Evolutionary conservation across 2,888 invertebrate genomes (phyloP), one percentile per base, ranked within the genome.

Genomic region (Ophion ellenae): DNA sequence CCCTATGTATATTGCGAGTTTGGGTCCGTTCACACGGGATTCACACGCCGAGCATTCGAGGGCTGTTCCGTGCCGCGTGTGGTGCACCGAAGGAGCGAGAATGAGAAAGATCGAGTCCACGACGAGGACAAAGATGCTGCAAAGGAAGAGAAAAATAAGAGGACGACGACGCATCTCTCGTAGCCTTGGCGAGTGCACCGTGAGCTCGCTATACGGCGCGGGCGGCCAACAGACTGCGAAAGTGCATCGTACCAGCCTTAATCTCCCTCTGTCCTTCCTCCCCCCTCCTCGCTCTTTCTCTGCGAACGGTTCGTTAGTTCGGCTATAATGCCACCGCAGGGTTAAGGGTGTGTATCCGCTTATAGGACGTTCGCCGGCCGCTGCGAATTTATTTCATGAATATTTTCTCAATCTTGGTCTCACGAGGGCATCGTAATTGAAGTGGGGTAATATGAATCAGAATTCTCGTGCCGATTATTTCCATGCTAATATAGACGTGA

Each of bases 251-350:
- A 53, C 63, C 81, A 81, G 67, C 77, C 84, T 81, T 67, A 77
- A 77, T 84, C 63, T 36, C 64, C 28, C 66, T 67, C 53, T 76
- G 32, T 36, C 63, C 61, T 24, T 75, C 61, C 67, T 64, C 53
- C 66, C 32, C 36, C 59, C 47, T 3, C 59, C 77, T 63, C 70
- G n/a, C 70, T 47, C 32, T 28, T n/a, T 59, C 84, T 76, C 61
- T 40, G 70, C 64, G 83, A 75, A 71, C 80, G 71, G 85, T 87
- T 87, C 85, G 81, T 87, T 85, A 87, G 83, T 66, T 82, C 81
- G 64, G 66, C 78, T 83, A 17, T 53, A 85, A 83, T 75, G 70
- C 75, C 83, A 77, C 53, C 83, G 73, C 64, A 74, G 45, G 61
- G 73, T 81, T 77, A 84, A 81, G 59, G 81, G 75, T 64, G 47